Evolutionary conservation across 1,140 invertebrate genomes (phyloP).

Genomic region (Aphelenchoides besseyi): DNA sequence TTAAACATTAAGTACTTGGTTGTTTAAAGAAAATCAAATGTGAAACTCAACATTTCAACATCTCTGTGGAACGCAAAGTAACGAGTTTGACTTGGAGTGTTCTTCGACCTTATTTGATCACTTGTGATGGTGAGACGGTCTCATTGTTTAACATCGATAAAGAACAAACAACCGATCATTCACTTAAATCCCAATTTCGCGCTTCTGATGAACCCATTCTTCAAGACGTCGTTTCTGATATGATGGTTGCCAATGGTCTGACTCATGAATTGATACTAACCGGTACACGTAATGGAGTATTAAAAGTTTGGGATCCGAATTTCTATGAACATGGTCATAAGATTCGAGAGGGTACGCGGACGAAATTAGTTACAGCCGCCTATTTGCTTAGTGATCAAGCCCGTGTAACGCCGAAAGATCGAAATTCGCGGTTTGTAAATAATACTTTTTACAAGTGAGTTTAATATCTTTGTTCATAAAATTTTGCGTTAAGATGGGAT

Average conservation of each 20-base stretch:
- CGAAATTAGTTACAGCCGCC: slow-evolving; percentile 52
- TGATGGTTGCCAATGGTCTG: slow-evolving; percentile 53
- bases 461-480: slow-evolving; percentile 7
- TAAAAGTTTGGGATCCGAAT: slow-evolving; percentile 55
- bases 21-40: slow-evolving; percentile 35
- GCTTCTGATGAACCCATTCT: slow-evolving; percentile 26
- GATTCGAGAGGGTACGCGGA: slow-evolving; percentile 12
- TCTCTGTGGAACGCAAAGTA: slow-evolving; percentile 33
- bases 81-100: slow-evolving; percentile 46
- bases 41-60: slow-evolving; percentile 31
- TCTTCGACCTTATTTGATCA: slow-evolving; percentile 49
- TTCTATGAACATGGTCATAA: slow-evolving; percentile 46
- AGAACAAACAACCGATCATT: slow-evolving; percentile 17
- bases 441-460: slow-evolving; percentile 53
- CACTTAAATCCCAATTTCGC: not conserved
- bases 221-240: slow-evolving; percentile 44
- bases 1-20: slow-evolving; percentile 18
- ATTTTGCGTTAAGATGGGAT: slow-evolving; percentile 51
- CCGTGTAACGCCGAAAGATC: slow-evolving; percentile 34
- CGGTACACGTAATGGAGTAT: slow-evolving; percentile 47
- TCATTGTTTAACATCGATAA: slow-evolving; percentile 28
- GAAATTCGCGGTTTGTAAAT: slow-evolving; percentile 18
- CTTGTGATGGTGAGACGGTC: slow-evolving; percentile 42
- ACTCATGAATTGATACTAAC: slow-evolving; percentile 55
- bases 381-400: slow-evolving; percentile 50